These are phyloP conservation scores for Operophtera brumata DNA, from an alignment of 2,888 invertebrate genomes.

Conservation along the genomic window DNA sequence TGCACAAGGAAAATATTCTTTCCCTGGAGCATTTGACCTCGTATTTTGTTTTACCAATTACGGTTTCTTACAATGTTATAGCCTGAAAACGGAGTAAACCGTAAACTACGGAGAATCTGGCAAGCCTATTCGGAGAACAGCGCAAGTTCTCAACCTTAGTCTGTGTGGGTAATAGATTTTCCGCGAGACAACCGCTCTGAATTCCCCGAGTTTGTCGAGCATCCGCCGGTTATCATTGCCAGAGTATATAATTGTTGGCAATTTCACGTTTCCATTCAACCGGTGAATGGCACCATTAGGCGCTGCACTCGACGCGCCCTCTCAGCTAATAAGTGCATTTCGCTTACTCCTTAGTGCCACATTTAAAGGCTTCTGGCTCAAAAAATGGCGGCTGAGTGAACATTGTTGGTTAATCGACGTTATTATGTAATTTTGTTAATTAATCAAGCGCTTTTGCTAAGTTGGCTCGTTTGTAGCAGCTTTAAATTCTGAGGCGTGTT, in stretches of 20 bases:
- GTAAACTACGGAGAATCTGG: too few species aligned
- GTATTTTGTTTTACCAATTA: too few species aligned
- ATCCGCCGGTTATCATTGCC: slow-evolving; percentile 77
- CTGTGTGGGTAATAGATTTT: slow-evolving; percentile 4
- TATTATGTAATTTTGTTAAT: slow-evolving; percentile 33
- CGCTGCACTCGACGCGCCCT: slow-evolving; percentile 67
- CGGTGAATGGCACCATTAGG: slow-evolving; percentile 78
- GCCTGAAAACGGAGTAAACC: too few species aligned
- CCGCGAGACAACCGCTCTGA: slow-evolving; percentile 35
- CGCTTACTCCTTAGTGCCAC: slow-evolving; percentile 73
- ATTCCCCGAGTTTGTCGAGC: slow-evolving; percentile 60
- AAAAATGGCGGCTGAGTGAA: slow-evolving; percentile 43
- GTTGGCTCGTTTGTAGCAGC: not conserved
- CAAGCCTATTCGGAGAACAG: not conserved
- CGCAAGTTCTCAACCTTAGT: not conserved
- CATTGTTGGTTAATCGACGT: slow-evolving; percentile 35
- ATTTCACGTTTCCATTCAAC: slow-evolving; percentile 76
- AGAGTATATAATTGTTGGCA: slow-evolving; percentile 79
- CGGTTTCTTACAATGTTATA: too few species aligned
- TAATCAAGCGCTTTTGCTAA: slow-evolving; percentile 23
- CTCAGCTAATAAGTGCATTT: slow-evolving; percentile 79
- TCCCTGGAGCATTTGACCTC: too few species aligned
- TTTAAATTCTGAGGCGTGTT: not conserved
- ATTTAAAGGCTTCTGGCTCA: slow-evolving; percentile 64
- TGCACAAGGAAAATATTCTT: too few species aligned